phyloP scores from a whole-genome alignment of 2,888 invertebrate species.

The Onchidella celtica region DNA sequence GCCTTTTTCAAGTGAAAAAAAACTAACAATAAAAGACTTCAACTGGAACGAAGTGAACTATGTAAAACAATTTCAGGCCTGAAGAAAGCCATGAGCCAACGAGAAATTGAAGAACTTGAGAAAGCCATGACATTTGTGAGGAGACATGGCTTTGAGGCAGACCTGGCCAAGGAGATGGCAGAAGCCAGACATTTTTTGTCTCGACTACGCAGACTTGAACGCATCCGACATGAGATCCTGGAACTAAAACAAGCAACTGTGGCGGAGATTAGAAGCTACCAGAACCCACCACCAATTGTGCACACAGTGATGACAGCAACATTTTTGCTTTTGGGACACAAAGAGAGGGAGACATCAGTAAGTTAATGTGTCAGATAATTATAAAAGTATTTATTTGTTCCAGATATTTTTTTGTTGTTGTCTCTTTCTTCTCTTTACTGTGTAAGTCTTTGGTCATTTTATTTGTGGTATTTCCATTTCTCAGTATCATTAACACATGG shows the following conservation, averaged over 20 bases:
- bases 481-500: too few species aligned
- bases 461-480: too few species aligned
- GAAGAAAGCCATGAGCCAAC: slow-evolving; percentile 69
- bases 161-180: slow-evolving; percentile 71
- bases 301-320: slow-evolving; percentile 78
- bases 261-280: slow-evolving; percentile 78
- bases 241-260: slow-evolving; percentile 78
- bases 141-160: slow-evolving; percentile 73
- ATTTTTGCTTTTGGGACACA: slow-evolving; percentile 75
- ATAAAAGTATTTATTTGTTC: too few species aligned
- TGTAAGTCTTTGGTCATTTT: too few species aligned
- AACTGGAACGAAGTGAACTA: too few species aligned
- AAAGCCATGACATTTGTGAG: slow-evolving; percentile 74
- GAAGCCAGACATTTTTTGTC: slow-evolving; percentile 71
- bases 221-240: slow-evolving; percentile 70
- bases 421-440: too few species aligned
- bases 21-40: too few species aligned
- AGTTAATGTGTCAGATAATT: too few species aligned
- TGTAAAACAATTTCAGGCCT: slow-evolving; percentile 73
- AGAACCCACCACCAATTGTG: slow-evolving; percentile 75
- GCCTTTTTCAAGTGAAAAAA: too few species aligned
- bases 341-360: slow-evolving; percentile 78
- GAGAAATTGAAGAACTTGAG: slow-evolving; percentile 73
- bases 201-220: slow-evolving; percentile 65
- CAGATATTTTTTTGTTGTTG: too few species aligned